Percentiles rank a stretch among this genome's conserved stretches.
Evolutionary conservation across 2,113 vertebrate genomes (phyloP).

Genomic region (Calyptomena viridis): DNA sequence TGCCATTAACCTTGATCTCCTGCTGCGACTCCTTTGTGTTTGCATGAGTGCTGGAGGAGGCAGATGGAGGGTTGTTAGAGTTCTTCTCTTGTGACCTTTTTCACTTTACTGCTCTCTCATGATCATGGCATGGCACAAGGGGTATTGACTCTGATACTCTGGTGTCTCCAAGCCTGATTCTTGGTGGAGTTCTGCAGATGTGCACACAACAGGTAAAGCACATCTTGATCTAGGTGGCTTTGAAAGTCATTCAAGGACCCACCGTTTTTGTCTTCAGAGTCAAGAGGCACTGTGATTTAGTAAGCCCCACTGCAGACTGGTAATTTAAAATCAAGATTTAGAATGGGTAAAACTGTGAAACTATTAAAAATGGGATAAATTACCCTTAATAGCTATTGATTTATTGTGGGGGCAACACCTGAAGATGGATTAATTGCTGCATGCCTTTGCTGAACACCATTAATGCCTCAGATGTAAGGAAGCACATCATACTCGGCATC

Average conservation of each 20-base stretch:
- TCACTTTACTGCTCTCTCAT: neutral
- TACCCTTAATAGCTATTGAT: slow-evolving; percentile 17
- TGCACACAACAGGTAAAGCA: neutral
- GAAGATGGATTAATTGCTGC: slow-evolving; percentile 10
- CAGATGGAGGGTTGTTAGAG: neutral
- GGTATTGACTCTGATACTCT: neutral
- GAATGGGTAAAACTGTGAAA: neutral
- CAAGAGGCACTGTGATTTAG: neutral
- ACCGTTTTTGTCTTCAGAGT: neutral
- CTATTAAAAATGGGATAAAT: slow-evolving; percentile 11
- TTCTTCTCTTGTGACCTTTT: neutral
- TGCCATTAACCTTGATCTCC: neutral
- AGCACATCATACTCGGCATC: neutral
- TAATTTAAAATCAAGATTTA: neutral
- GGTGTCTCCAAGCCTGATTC: neutral
- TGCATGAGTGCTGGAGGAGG: neutral
- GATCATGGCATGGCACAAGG: neutral
- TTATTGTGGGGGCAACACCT: neutral
- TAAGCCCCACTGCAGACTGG: neutral
- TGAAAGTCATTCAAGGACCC: neutral
- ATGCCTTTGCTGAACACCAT: neutral
- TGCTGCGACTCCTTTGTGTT: neutral
- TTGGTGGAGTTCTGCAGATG: neutral
- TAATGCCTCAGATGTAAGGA: neutral
- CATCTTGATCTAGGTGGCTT: neutral